Conservation (phyloP, 64 coral and sea anemone genomes). For the Actinia tenebrosa region DNA sequence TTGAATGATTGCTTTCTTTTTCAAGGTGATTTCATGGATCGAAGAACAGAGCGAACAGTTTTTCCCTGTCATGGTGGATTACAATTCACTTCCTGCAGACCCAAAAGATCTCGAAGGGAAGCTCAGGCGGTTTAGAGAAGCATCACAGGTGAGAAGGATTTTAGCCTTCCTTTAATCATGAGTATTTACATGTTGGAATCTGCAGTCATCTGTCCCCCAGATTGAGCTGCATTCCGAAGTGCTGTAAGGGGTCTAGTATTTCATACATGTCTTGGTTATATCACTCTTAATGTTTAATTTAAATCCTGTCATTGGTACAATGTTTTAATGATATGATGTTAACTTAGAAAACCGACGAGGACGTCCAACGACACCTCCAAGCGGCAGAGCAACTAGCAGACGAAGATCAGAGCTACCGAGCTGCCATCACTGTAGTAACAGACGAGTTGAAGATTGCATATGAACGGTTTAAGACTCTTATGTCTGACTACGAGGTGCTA, state of each 20-base stretch:
- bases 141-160: slow-evolving; percentile 52
- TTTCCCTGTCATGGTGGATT: slow-evolving; percentile 88
- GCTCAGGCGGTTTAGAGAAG: slow-evolving; percentile 60
- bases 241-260: no score
- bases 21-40: slow-evolving; percentile 92
- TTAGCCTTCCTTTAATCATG: background rate
- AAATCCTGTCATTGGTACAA: no score
- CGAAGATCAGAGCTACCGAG: slow-evolving; percentile 72
- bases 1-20: background rate
- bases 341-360: slow-evolving; percentile 77
- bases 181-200: no score
- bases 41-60: slow-evolving; percentile 94
- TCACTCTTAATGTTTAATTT: no score
- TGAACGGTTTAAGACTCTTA: slow-evolving; percentile 89
- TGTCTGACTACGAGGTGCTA: slow-evolving; percentile 92
- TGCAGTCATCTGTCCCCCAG: no score
- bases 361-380: slow-evolving; percentile 73
- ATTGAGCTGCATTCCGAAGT: no score
- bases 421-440: slow-evolving; percentile 88
- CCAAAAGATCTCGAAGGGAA: slow-evolving; percentile 77
- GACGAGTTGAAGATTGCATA: slow-evolving; percentile 97
- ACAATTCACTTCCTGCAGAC: slow-evolving; percentile 78
- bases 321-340: background rate
- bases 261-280: no score
- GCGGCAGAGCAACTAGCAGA: slow-evolving; percentile 77